Conservation (phyloP, 30 jellyfish, hydroid and myxozoan species). For the Hydractinia echinata region DNA sequence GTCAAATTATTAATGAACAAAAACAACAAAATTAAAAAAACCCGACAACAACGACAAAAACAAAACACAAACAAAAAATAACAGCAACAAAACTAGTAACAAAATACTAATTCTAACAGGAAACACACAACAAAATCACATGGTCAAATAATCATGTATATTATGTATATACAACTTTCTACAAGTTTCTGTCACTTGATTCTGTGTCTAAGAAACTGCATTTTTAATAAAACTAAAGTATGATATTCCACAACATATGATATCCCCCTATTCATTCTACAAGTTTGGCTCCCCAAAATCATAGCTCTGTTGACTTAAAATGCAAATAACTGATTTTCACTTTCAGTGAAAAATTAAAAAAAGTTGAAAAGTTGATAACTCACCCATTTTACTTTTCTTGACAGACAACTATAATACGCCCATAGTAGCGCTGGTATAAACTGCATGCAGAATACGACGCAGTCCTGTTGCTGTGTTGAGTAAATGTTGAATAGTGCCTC, state of each 20-base stretch:
- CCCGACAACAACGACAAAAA: no score
- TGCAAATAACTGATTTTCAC: background rate
- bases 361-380: constrained; percentile 3
- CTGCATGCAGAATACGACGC: background rate
- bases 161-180: no score
- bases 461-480: background rate
- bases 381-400: constrained; percentile 11
- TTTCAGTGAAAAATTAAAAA: background rate
- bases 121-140: no score
- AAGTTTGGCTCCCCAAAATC: background rate
- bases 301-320: no score
- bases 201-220: background rate
- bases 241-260: background rate
- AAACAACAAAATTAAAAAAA: background rate
- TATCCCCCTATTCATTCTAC: background rate
- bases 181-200: no score
- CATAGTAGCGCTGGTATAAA: constrained; percentile 20
- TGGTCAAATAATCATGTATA: no score
- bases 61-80: background rate
- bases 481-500: constrained; percentile 5
- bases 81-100: background rate
- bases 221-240: background rate
- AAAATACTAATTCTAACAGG: background rate
- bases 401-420: constrained; percentile 12
- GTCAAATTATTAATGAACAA: background rate